phyloP scores from a whole-genome alignment of 1,140 invertebrate genomes.

The Bactericera cockerelli region DNA sequence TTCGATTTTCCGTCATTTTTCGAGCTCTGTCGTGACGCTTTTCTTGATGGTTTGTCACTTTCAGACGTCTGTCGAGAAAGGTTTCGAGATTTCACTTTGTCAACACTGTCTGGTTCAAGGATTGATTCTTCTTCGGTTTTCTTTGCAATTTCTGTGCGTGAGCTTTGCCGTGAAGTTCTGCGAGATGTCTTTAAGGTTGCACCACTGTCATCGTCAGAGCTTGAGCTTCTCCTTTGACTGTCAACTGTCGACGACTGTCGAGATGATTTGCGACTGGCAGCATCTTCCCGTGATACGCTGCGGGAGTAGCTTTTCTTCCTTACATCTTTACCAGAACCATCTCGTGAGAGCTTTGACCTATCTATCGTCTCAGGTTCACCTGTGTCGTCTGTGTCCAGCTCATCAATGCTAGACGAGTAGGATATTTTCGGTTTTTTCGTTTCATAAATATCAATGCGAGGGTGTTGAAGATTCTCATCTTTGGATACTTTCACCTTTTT shows the following conservation, averaged over 20 bases:
- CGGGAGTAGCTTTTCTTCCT: no score
- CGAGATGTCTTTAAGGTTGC: not conserved
- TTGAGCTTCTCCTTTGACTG: no score
- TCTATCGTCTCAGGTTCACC: not conserved
- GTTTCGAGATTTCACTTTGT: not conserved
- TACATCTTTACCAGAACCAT: no score
- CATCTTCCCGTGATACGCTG: no score
- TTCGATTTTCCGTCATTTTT: not conserved
- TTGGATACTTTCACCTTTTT: constrained; percentile 2
- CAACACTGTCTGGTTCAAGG: not conserved
- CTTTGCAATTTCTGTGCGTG: no score
- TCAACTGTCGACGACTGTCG: no score
- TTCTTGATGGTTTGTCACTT: not conserved
- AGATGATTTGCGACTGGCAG: no score
- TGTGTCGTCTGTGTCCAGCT: not conserved
- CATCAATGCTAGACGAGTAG: constrained; percentile 1
- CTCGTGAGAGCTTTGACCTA: no score
- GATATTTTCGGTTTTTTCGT: constrained; percentile 8
- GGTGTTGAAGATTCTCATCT: constrained; percentile 1
- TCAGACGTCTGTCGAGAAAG: not conserved
- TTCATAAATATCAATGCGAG: constrained; percentile 7
- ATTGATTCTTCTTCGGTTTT: not conserved
- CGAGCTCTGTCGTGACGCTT: not conserved
- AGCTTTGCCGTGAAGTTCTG: no score
- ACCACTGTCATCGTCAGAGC: not conserved